Conservation (phyloP, 1,140 invertebrate genomes). For the Drosophila asahinai region DNA sequence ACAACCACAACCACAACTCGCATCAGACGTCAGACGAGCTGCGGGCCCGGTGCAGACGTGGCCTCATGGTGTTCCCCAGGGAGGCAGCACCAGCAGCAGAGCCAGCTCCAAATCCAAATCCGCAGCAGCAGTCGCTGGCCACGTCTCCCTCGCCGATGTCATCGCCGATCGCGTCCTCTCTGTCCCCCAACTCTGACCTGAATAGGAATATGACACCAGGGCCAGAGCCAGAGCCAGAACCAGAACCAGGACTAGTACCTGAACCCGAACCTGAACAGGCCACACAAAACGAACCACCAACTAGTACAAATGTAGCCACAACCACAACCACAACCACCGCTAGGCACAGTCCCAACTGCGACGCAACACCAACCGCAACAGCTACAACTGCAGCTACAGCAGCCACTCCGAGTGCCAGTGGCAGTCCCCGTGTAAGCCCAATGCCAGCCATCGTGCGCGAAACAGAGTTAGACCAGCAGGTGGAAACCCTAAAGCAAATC, state of each 20-base stretch:
- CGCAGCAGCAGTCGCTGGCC: conserved; percentile 12
- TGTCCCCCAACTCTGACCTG: conserved; percentile 36
- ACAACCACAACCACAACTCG: neutral
- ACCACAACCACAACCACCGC: neutral
- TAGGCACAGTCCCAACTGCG: neutral
- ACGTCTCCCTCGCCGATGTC: conserved; percentile 22
- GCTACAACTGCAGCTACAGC: neutral
- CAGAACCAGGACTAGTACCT: conserved; percentile 7
- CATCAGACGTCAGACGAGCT: conserved; percentile 48
- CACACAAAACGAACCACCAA: conserved; percentile 10
- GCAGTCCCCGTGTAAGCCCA: conserved; percentile 4
- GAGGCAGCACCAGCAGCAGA: conserved; percentile 18
- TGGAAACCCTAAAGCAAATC: conserved; percentile 26
- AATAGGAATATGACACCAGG: conserved; percentile 2
- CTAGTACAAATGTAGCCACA: conserved; percentile 15
- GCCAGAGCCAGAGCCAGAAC: neutral
- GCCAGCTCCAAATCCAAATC: neutral
- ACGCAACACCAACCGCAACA: neutral
- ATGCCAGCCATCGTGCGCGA: neutral
- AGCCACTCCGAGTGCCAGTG: conserved; percentile 7
- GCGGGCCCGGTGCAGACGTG: conserved; percentile 38
- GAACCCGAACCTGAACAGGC: conserved; percentile 2
- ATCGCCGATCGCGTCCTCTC: conserved; percentile 27
- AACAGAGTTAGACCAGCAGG: conserved; percentile 44
- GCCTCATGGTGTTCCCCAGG: conserved; percentile 59